A percentile compares a stretch with the other conserved stretches of the same genome.
These are phyloP conservation scores for Polylopha cassiicola DNA, from an alignment of 2,888 invertebrate genomes.

Conservation along the genomic window DNA sequence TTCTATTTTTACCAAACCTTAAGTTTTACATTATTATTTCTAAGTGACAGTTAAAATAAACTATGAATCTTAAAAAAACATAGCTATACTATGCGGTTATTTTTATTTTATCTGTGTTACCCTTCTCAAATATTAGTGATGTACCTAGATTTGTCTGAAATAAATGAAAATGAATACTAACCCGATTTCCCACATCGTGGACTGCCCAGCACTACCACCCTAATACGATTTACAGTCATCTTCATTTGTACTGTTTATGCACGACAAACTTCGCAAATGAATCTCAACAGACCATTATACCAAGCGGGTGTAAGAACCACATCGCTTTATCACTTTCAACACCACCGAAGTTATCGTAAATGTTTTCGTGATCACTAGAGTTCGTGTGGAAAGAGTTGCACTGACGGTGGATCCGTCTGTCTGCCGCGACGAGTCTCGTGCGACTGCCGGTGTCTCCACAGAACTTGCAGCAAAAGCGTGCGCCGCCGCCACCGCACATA, in stretches of 20 bases:
- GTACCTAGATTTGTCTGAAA: too few relatives aligned
- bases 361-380: constrained; percentile 49
- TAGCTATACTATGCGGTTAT: too few relatives aligned
- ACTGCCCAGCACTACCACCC: constrained; percentile 87
- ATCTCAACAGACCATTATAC: constrained; percentile 31
- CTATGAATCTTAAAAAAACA: too few relatives aligned
- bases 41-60: too few relatives aligned
- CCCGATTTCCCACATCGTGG: constrained; percentile 88
- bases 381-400: constrained; percentile 31
- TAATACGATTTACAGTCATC: constrained; percentile 88
- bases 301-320: constrained; percentile 35
- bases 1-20: too few relatives aligned
- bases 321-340: constrained; percentile 42
- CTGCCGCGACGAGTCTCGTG: constrained; percentile 63
- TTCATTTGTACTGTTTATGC: constrained; percentile 66
- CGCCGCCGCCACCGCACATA: constrained; percentile 40
- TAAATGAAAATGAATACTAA: constrained; percentile 59
- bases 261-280: constrained; percentile 28
- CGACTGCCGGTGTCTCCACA: constrained; percentile 57
- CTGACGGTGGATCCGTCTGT: constrained; percentile 41
- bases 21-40: too few relatives aligned
- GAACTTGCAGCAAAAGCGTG: constrained; percentile 49
- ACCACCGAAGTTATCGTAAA: constrained; percentile 63
- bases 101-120: too few relatives aligned
- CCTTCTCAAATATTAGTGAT: too few relatives aligned